Conservation (phyloP, 1,140 invertebrate genomes). For the Himalopsyche phryganea region DNA sequence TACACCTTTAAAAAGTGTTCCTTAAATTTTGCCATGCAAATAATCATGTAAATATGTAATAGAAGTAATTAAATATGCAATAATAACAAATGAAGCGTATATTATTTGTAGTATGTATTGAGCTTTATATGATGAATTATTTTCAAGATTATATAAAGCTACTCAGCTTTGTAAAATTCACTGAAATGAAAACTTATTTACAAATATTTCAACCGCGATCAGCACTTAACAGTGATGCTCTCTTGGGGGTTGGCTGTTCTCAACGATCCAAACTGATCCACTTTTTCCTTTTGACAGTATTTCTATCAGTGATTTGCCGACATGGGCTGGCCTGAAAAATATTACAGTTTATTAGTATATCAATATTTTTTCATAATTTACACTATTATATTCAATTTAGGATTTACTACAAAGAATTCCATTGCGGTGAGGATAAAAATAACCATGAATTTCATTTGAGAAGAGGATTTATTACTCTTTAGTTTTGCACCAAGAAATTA, state of each 20-base stretch:
- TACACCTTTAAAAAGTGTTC: too few species aligned
- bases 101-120: slow-evolving; percentile 1
- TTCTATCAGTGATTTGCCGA: slow-evolving; percentile 62
- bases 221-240: slow-evolving; percentile 51
- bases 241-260: slow-evolving; percentile 61
- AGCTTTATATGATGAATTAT: slow-evolving; percentile 1
- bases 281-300: slow-evolving; percentile 62
- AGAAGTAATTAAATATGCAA: neutral
- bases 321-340: slow-evolving; percentile 60
- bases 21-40: too few species aligned
- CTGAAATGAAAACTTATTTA: neutral
- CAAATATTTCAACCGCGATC: neutral
- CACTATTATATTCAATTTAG: too few species aligned
- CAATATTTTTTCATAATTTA: too few species aligned
- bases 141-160: slow-evolving; percentile 18
- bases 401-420: too few species aligned
- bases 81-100: slow-evolving; percentile 19
- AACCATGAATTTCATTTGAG: too few species aligned
- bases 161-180: slow-evolving; percentile 5
- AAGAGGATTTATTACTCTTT: too few species aligned
- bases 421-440: too few species aligned
- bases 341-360: neutral
- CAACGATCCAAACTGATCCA: slow-evolving; percentile 68
- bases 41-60: too few species aligned
- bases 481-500: too few species aligned